These are phyloP conservation scores for Gryon sp. DNA, from an alignment of 1,140 invertebrate genomes.

Conservation along the genomic window DNA sequence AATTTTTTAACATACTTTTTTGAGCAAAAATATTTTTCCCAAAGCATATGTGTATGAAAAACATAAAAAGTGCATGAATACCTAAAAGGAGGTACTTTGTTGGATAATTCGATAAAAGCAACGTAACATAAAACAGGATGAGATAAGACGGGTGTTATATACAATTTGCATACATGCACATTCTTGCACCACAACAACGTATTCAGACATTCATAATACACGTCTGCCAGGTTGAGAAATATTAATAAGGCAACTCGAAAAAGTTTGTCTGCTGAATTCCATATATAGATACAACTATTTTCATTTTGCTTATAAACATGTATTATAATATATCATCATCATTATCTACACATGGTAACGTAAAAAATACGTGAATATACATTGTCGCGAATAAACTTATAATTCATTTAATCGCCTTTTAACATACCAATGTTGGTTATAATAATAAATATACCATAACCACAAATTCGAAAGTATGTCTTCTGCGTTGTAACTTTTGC, in stretches of 20 bases:
- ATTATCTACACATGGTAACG: neutral
- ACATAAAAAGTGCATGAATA: conserved; percentile 9
- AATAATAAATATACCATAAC: no score
- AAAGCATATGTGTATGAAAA: no score
- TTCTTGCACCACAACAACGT: neutral
- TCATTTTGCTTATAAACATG: conserved; percentile 1
- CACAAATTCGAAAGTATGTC: no score
- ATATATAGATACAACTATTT: neutral
- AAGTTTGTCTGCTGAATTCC: neutral
- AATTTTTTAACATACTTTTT: no score
- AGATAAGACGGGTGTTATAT: conserved; percentile 15
- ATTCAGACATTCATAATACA: no score
- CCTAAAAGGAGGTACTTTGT: neutral
- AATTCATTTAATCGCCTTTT: no score
- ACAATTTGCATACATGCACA: conserved; percentile 1
- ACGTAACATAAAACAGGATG: conserved; percentile 21
- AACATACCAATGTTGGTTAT: no score
- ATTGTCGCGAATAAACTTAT: no score
- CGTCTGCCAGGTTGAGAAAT: conserved; percentile 12
- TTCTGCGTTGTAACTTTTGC: no score
- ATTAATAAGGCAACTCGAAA: conserved; percentile 21
- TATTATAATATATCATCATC: neutral
- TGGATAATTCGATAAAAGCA: conserved; percentile 14
- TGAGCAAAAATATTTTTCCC: neutral
- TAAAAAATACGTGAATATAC: no score